Evolutionary conservation across 2,797 vertebrate species (phyloP), one percentile per base, ranked within the genome.

Genomic region (Oreonectes daqikongensis): DNA sequence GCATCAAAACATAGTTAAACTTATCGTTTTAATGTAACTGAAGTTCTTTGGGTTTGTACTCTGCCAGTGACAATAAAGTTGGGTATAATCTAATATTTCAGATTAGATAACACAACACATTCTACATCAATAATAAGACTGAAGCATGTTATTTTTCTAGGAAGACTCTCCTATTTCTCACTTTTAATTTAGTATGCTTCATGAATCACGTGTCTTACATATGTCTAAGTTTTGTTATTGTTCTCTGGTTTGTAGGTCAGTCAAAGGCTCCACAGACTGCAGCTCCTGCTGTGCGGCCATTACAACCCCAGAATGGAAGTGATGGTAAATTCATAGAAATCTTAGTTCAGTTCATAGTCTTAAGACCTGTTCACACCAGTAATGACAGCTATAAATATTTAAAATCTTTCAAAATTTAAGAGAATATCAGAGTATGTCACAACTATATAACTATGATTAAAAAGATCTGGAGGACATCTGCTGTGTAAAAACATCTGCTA

Each of bases 271-370:
- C 75, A 1, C 91, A 89, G 75, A 85, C 79, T 1, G 69, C 88
- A 1, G 73, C 18, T 67, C 81, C 88, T 44, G 72, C 84, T 57
- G 64, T 0, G 69, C 89, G 90, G 1, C 60, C 85, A 24, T 88
- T 93, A 17, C 90, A 90, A 64, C 78, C 77, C 38, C 90, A 91
- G 73, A 92, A 91, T 42, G 82, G 66, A 83, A 89, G 86, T 67
- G 91, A 91, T 65, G 76, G 92, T 92, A 78, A 24, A 0, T 61
- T 18, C 40, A 22, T 28, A 3, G 1, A 17, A 11, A 18, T 10
- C 40, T 28, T 6, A 3, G 0, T 30, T 53, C 18, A 1, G 18
- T 55, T 71, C 10, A 65, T 52, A 22, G n/a, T 52, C 50, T 52
- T 18, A 48, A 48, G 38, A 10, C 38, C 9, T 17, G 44, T 18